Conservation (phyloP, 2,888 invertebrate genomes). For the Acronicta alni region DNA sequence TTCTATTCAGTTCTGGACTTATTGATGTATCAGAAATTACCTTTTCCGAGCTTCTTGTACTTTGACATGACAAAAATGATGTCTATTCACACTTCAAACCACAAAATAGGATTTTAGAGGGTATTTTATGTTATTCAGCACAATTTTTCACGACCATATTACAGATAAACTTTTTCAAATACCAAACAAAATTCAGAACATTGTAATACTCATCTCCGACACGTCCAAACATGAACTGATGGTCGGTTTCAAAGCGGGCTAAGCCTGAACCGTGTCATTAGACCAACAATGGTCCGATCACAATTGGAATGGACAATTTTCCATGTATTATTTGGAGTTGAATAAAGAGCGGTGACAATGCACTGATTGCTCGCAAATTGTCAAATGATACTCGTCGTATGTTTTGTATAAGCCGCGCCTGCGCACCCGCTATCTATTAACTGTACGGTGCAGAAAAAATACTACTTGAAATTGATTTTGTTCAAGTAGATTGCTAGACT, state of each 20-base stretch:
- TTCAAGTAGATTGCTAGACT: slow-evolving; percentile 19
- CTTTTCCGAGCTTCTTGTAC: slow-evolving; percentile 7
- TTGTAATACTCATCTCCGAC: slow-evolving; percentile 64
- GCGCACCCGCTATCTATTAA: slow-evolving; percentile 76
- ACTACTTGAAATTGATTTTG: slow-evolving; percentile 34
- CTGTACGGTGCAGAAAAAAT: slow-evolving; percentile 55
- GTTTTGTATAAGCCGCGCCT: slow-evolving; percentile 86
- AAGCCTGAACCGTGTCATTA: slow-evolving; percentile 86
- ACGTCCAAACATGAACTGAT: slow-evolving; percentile 78
- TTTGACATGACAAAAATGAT: neutral
- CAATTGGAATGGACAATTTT: slow-evolving; percentile 88
- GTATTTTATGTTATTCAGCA: neutral
- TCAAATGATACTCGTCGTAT: slow-evolving; percentile 87
- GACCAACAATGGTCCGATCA: slow-evolving; percentile 81
- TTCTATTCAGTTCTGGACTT: neutral
- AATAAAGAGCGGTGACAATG: slow-evolving; percentile 89
- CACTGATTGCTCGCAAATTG: slow-evolving; percentile 89
- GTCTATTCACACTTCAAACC: slow-evolving; percentile 13
- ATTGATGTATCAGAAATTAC: slow-evolving; percentile 2
- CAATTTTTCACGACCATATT: slow-evolving; percentile 21
- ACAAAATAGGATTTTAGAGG: slow-evolving; percentile 6
- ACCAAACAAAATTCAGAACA: slow-evolving; percentile 20
- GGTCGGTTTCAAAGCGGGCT: slow-evolving; percentile 76
- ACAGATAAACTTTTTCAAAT: slow-evolving; percentile 27
- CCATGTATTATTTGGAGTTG: slow-evolving; percentile 88